A percentile compares a stretch with the other conserved stretches of the same genome.
Conservation (phyloP, 2,113 vertebrate species). For the Hemicordylus capensis region DNA sequence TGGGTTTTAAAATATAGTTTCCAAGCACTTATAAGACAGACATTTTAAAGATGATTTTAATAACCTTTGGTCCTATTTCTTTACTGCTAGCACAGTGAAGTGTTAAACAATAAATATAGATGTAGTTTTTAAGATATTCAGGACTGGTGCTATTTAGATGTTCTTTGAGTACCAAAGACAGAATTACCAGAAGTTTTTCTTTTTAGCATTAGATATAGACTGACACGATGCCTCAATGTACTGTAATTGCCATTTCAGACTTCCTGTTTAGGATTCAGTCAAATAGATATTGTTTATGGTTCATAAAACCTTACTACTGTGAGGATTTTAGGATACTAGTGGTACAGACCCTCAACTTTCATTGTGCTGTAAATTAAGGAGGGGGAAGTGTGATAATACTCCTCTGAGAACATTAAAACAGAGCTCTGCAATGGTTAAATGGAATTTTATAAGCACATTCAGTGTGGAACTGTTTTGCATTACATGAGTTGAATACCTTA, state of each 20-base stretch:
- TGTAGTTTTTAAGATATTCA: neutral
- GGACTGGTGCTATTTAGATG: constrained; percentile 22
- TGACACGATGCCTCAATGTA: constrained; percentile 48
- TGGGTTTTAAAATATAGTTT: constrained; percentile 7
- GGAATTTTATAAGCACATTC: constrained; percentile 83
- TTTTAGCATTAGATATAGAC: constrained; percentile 47
- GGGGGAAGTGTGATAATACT: constrained; percentile 71
- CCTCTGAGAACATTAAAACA: constrained; percentile 76
- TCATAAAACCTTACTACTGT: constrained; percentile 79
- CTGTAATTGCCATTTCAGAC: constrained; percentile 56
- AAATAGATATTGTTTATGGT: constrained; percentile 78
- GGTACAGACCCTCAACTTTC: constrained; percentile 72
- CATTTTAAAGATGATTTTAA: constrained; percentile 19
- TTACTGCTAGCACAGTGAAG: constrained; percentile 35
- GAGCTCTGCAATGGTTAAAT: constrained; percentile 82
- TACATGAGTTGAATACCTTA: constrained; percentile 93
- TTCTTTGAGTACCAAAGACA: constrained; percentile 37
- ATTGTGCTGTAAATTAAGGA: constrained; percentile 77
- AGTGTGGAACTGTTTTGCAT: constrained; percentile 89
- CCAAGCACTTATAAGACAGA: constrained; percentile 24
- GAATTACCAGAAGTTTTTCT: constrained; percentile 25
- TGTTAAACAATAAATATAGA: neutral
- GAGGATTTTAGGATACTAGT: constrained; percentile 71
- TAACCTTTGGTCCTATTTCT: constrained; percentile 44
- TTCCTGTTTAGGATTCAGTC: constrained; percentile 76